A percentile compares a stretch with the other conserved stretches of the same genome.
Evolutionary conservation across 2,888 invertebrate genomes (phyloP).

Genomic region (Cyaniris semiargus): DNA sequence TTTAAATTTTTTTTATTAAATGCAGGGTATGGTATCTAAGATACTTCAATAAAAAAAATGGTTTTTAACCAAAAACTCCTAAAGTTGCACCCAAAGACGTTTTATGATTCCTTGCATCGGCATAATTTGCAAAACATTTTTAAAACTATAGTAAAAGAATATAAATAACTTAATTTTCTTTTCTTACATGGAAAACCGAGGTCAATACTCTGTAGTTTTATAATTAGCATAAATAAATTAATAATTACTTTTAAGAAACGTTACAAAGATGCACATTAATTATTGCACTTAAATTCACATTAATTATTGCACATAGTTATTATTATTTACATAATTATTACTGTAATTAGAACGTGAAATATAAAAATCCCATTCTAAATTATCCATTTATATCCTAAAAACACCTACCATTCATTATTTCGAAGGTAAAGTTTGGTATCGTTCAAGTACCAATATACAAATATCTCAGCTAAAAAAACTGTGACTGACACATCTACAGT

Average conservation of each 20-base stretch:
- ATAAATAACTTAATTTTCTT: background rate
- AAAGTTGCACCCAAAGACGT: background rate
- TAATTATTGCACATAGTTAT: background rate
- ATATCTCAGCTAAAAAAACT: background rate
- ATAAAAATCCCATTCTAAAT: background rate
- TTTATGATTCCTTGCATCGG: background rate
- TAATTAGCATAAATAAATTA: background rate
- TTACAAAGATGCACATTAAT: background rate
- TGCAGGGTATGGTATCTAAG: background rate
- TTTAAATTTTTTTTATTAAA: too few relatives aligned
- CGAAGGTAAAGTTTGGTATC: background rate
- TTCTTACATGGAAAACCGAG: background rate
- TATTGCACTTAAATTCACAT: background rate
- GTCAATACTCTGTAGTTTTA: background rate
- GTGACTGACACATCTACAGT: background rate
- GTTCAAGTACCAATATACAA: background rate
- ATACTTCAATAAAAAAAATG: background rate
- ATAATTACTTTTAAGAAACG: background rate
- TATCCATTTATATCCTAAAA: background rate
- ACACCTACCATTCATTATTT: too few relatives aligned
- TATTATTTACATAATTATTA: background rate
- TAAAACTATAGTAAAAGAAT: background rate
- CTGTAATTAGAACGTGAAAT: background rate
- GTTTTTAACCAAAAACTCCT: background rate
- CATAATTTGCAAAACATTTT: background rate